phyloP scores from a whole-genome alignment of 2,888 invertebrate genomes.

The Autographa pulchrina region DNA sequence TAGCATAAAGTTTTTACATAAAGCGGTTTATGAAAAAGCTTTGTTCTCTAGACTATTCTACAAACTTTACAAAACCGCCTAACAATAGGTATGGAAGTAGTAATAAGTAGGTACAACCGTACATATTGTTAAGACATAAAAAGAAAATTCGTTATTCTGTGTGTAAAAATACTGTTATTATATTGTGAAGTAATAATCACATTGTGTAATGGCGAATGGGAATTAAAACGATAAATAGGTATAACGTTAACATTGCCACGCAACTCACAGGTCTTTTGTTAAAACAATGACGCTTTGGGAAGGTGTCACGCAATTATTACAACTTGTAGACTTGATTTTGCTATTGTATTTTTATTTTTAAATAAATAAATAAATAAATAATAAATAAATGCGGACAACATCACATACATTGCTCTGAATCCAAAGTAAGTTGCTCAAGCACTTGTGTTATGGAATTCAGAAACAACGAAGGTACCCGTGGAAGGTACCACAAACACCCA shows the following conservation, averaged over 20 bases:
- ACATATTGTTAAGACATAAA: too few species aligned
- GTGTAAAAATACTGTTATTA: neutral
- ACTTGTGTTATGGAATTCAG: too few species aligned
- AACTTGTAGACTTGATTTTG: neutral
- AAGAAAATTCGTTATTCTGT: too few species aligned
- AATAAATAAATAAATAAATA: too few species aligned
- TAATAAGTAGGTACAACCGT: too few species aligned
- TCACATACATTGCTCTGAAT: too few species aligned
- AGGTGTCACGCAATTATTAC: neutral
- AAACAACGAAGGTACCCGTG: too few species aligned
- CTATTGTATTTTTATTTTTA: too few species aligned
- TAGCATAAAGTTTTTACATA: too few species aligned
- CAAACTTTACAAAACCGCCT: neutral
- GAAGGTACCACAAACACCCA: too few species aligned
- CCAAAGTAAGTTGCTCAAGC: too few species aligned
- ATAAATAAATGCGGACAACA: too few species aligned
- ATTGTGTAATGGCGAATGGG: neutral
- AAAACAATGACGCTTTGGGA: neutral
- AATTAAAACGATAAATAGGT: neutral
- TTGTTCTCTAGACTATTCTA: neutral
- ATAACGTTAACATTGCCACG: slow-evolving; percentile 12
- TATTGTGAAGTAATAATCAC: neutral
- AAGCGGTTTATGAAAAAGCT: neutral
- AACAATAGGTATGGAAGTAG: neutral
- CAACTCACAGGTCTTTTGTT: slow-evolving; percentile 4